Percentiles rank a stretch among this genome's conserved stretches.
Conservation (phyloP, 2,888 invertebrate species). For the Eugnorisma glareosa region DNA sequence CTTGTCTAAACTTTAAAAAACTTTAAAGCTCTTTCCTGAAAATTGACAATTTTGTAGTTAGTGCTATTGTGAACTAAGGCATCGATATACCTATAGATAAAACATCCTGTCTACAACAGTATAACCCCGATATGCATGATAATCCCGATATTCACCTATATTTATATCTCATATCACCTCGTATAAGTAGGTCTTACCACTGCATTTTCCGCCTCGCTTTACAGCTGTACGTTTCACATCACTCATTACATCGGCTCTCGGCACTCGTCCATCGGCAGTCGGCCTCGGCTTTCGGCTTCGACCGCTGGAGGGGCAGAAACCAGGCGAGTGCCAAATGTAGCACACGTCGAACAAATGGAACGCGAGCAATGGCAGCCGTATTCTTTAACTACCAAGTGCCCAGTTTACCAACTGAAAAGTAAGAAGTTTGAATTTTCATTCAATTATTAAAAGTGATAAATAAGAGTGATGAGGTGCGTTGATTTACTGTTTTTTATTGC, state of each 20-base stretch:
- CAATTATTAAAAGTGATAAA: not conserved
- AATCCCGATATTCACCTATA: not conserved
- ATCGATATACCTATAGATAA: too few relatives aligned
- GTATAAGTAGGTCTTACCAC: not conserved
- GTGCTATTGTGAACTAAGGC: too few relatives aligned
- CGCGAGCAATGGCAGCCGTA: slow-evolving; percentile 64
- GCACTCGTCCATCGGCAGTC: slow-evolving; percentile 42
- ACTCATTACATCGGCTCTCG: slow-evolving; percentile 41
- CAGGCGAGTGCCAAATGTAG: slow-evolving; percentile 68
- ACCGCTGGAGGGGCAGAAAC: slow-evolving; percentile 67
- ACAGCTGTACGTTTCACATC: slow-evolving; percentile 28
- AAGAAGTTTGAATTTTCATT: not conserved
- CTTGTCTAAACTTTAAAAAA: too few relatives aligned
- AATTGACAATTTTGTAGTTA: too few relatives aligned
- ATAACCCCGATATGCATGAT: not conserved
- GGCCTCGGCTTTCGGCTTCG: slow-evolving; percentile 33
- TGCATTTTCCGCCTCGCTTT: slow-evolving; percentile 21
- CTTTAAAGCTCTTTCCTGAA: too few relatives aligned
- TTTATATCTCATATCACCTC: too few relatives aligned
- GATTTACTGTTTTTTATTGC: not conserved
- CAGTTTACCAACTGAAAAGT: not conserved
- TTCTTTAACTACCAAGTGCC: slow-evolving; percentile 49
- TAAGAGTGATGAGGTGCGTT: not conserved
- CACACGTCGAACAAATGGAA: slow-evolving; percentile 72
- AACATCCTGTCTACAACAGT: too few relatives aligned